Base-by-base conservation (phyloP, 2,797 vertebrate species). In the Eidolon dupreanum region DNA sequence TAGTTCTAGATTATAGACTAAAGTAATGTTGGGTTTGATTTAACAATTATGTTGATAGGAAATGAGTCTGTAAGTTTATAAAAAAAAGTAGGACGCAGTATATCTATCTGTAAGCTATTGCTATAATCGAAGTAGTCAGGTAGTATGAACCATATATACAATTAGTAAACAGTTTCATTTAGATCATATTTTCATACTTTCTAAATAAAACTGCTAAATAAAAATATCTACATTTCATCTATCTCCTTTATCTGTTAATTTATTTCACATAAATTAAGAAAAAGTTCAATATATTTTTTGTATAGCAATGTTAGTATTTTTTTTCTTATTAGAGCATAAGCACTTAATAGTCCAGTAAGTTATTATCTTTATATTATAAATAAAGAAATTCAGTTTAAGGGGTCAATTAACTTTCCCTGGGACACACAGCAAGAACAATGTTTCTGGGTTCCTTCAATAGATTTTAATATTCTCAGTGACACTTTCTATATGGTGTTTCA, bases 331-430 rank as follows among this genome's bases (percentile, higher is more conserved):
- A 84, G 0, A 66, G 10, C 24, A 51, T 68, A 59, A 41, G 6
- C 24, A 57, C 38, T 93, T 88, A 84, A 74, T 8, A 41, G 20
- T 4, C 31, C 3, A 31, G 28, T 33, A 55, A 82, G 26, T 81
- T 71, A 63, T 70, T 74, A 96, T 43, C 17, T 46, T 90, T 94
- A 75, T 85, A 91, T 77, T 93, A 26, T 22, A 90, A 93, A 89
- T 41, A n/a, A 59, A 82, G 33, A 75, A 90, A 88, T 65, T 88
- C 31, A 77, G 17, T 24, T 73, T 38, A 68, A 49, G n/a, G 46
- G 8, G 26, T 77, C 26, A 91, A 10, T 78, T 88, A 92, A 55
- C 16, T 90, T 87, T 20, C 9, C 36, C 20, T 46, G 19, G 13
- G 16, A 61, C 59, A 87, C 0, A 71, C 2, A 83, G 53, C 26